Conservation (phyloP, 2,888 invertebrate species). For the Drosophila pegasa region DNA sequence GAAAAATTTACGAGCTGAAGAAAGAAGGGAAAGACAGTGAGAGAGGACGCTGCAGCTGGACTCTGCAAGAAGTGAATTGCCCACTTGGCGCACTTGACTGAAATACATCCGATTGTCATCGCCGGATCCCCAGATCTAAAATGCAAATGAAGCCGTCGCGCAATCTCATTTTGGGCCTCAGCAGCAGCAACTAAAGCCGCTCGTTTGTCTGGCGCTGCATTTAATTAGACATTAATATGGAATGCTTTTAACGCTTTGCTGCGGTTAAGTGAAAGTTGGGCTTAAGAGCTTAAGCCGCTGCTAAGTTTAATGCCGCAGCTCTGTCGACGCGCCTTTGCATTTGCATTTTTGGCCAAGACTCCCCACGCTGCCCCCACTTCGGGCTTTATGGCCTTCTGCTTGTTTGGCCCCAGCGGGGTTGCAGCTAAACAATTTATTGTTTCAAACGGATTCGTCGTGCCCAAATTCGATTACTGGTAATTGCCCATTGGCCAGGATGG, state of each 20-base stretch:
- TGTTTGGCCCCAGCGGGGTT: slow-evolving; percentile 8
- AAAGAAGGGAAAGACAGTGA: neutral
- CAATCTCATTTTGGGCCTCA: slow-evolving; percentile 33
- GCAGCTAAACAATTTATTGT: slow-evolving; percentile 67
- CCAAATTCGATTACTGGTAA: slow-evolving; percentile 75
- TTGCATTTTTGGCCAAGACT: slow-evolving; percentile 55
- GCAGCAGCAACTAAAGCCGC: slow-evolving; percentile 31
- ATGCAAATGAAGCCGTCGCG: slow-evolving; percentile 68
- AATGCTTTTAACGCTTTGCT: slow-evolving; percentile 54
- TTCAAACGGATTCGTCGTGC: slow-evolving; percentile 65
- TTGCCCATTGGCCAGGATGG: slow-evolving; percentile 62
- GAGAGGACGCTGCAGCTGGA: neutral
- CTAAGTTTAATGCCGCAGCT: slow-evolving; percentile 62
- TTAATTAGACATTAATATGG: slow-evolving; percentile 76
- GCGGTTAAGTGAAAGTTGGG: slow-evolving; percentile 75
- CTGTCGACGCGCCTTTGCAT: slow-evolving; percentile 54
- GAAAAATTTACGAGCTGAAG: slow-evolving; percentile 53
- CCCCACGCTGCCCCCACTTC: neutral
- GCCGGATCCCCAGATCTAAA: slow-evolving; percentile 57
- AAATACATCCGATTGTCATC: slow-evolving; percentile 76
- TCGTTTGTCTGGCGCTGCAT: slow-evolving; percentile 51
- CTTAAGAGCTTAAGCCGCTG: slow-evolving; percentile 65
- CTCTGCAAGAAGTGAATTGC: slow-evolving; percentile 19
- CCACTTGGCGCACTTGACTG: slow-evolving; percentile 54
- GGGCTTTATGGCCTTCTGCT: slow-evolving; percentile 7